Base-by-base conservation (phyloP, 1,140 invertebrate species). In the Drosophila tristis region DNA sequence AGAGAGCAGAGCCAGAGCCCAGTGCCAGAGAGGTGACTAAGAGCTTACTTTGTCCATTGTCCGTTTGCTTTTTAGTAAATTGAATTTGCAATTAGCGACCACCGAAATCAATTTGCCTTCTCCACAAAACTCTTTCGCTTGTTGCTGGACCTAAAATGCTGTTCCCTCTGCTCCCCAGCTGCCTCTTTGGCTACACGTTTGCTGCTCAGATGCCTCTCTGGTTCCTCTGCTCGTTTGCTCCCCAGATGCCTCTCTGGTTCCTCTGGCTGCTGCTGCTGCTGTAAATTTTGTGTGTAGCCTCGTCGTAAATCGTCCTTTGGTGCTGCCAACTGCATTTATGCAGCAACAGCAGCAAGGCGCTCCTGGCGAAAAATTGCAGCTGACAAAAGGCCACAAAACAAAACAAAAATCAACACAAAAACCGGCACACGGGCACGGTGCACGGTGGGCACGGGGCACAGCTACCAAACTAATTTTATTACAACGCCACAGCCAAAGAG, bases 301-400 rank as follows among this genome's bases (percentile, higher is more conserved):
- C 66, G 61, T 90, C 84, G 84, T 78, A 89, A 89, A 89, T 89
- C 35, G 35, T 89, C 76, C 82, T 76, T 82, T 82, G 74, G 62
- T 35, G 53, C 78, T 61, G 61, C 58, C 65, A 79, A 80, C 81
- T 87, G 74, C 84, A 89, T 89, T 89, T 89, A 84, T 89, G 84
- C 84, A 86, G 65, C 29, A 29, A 8, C 25, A 49, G 84, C 84
- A 7, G 31, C 25, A 43, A 65, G 25, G 44, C 47, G 44, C 47
- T 49, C 47, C 47, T 48, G 47, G 35, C 35, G 42, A 61, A 78
- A 62, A 75, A 65, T 57, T 74, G 48, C 72, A 63, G 49, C 57
- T 62, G 51, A 76, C 64, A 76, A 85, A 77, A 68, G 61, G 29
- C 31, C 44, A 48, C 63, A 48, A 4, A 23, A 47, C 29, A 43